Conservation (phyloP, 1,140 invertebrate genomes). For the Anagrus nilaparvatae region DNA sequence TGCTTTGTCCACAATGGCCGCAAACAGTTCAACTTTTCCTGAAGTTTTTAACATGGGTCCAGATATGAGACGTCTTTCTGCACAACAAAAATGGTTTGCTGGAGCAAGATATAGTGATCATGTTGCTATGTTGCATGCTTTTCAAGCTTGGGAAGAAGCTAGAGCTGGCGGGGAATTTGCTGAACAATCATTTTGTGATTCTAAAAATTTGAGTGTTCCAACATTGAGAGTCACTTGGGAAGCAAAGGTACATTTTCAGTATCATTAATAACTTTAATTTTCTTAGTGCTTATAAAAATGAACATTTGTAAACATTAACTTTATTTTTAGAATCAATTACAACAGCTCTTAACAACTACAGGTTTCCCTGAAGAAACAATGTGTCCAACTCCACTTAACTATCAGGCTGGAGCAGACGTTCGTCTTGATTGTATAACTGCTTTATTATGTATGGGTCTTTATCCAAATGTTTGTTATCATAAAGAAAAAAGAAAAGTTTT, state of each 20-base stretch:
- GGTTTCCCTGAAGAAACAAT: slow-evolving; percentile 88
- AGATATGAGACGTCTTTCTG: slow-evolving; percentile 55
- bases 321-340: slow-evolving; percentile 62
- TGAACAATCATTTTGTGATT: slow-evolving; percentile 80
- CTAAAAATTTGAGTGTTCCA: slow-evolving; percentile 77
- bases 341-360: slow-evolving; percentile 66
- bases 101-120: slow-evolving; percentile 88
- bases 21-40: slow-evolving; percentile 84
- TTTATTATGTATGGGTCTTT: slow-evolving; percentile 80
- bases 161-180: slow-evolving; percentile 64
- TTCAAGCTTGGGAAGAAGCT: slow-evolving; percentile 79
- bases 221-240: slow-evolving; percentile 85
- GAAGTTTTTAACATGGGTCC: slow-evolving; percentile 68
- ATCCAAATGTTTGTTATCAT: slow-evolving; percentile 94
- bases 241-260: slow-evolving; percentile 55
- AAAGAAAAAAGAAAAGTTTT: slow-evolving; percentile 93
- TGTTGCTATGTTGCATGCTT: slow-evolving; percentile 87
- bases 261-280: no score
- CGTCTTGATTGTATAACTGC: slow-evolving; percentile 78
- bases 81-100: slow-evolving; percentile 71
- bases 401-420: slow-evolving; percentile 70
- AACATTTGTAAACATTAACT: slow-evolving; percentile 4
- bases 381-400: slow-evolving; percentile 49
- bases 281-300: no score
- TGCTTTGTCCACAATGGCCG: slow-evolving; percentile 84